These are phyloP conservation scores for Mylabris sibirica DNA, from an alignment of 2,888 invertebrate genomes.

Conservation along the genomic window DNA sequence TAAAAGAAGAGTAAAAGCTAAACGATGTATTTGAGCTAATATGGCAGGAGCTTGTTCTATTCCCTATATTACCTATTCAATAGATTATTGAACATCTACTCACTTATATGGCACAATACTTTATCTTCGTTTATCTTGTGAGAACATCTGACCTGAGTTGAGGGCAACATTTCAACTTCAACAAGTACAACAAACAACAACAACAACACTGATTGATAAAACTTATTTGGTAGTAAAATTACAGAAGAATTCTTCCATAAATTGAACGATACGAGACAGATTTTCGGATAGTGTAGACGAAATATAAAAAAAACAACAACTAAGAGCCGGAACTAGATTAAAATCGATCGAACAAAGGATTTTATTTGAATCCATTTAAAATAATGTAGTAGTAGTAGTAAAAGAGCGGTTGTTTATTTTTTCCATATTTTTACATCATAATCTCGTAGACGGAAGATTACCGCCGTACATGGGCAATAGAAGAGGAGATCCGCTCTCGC, in stretches of 20 bases:
- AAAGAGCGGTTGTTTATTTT: slow-evolving; percentile 31
- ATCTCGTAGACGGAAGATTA: slow-evolving; percentile 40
- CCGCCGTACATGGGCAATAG: slow-evolving; percentile 16
- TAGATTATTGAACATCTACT: slow-evolving; percentile 26
- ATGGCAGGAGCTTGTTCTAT: slow-evolving; percentile 42
- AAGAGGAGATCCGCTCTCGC: background rate
- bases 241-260: slow-evolving; percentile 27
- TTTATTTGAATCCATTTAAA: background rate
- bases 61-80: slow-evolving; percentile 43
- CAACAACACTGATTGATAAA: slow-evolving; percentile 31
- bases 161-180: slow-evolving; percentile 22
- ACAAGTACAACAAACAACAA: slow-evolving; percentile 13
- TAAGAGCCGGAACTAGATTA: background rate
- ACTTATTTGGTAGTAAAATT: slow-evolving; percentile 37
- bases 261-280: slow-evolving; percentile 21
- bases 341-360: background rate
- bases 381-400: background rate
- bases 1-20: slow-evolving; percentile 41
- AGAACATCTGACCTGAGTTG: slow-evolving; percentile 33
- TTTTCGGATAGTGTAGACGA: background rate
- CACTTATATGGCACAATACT: slow-evolving; percentile 27
- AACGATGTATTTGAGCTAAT: slow-evolving; percentile 50
- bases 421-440: slow-evolving; percentile 37
- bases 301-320: background rate
- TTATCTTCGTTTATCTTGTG: slow-evolving; percentile 35